Evolutionary conservation across 2,888 invertebrate genomes (phyloP), one percentile per base, ranked within the genome.

Genomic region (Entomobrya multifasciata): DNA sequence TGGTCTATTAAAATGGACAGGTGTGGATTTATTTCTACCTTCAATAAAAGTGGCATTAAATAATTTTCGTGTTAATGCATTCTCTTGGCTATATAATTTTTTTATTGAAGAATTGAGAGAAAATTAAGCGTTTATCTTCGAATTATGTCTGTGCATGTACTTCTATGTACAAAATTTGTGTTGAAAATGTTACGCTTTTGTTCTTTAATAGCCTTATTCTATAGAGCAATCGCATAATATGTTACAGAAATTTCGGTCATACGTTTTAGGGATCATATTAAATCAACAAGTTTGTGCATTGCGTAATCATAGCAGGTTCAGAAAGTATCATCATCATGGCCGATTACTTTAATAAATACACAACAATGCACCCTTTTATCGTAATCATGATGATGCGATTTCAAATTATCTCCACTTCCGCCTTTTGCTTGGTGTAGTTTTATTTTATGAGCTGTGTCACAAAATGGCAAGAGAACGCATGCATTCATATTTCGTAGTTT

Each of bases 41-140:
- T 25, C 13, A 11, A 17, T 74, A 60, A 74, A 82, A 82, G 60
- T 41, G 25, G n/a, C 81, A 74, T 74, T 74, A 82, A 72, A 47
- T 22, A n/a, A n/a, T n/a, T n/a, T n/a, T n/a, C n/a, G n/a, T n/a
- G n/a, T 11, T 4, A 57, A 25, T 57, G 10, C 6, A 13, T 22
- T 10, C 79, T 67, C 36, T 30, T 41, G 79, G 67, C 65, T 57
- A 67, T 57, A 25, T 15, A 5, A 20, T 57, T 25, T 25, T 25
- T 22, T 25, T n/a, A 57, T 8, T 5, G 25, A 25, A 25, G 57
- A 1, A 62, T 15, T n/a, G 30, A 30, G 62, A 30, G 0, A 30
- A 62, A 30, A 62, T 30, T 8, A 27, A 36, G 36, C 8, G 8
- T 62, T 57, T n/a, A n/a, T n/a, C n/a, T n/a, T n/a, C n/a, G n/a